Percentiles rank a stretch among this genome's conserved stretches.
phyloP scores from a whole-genome alignment of 2,797 vertebrate genomes.

The Chaetophractus vellerosus region DNA sequence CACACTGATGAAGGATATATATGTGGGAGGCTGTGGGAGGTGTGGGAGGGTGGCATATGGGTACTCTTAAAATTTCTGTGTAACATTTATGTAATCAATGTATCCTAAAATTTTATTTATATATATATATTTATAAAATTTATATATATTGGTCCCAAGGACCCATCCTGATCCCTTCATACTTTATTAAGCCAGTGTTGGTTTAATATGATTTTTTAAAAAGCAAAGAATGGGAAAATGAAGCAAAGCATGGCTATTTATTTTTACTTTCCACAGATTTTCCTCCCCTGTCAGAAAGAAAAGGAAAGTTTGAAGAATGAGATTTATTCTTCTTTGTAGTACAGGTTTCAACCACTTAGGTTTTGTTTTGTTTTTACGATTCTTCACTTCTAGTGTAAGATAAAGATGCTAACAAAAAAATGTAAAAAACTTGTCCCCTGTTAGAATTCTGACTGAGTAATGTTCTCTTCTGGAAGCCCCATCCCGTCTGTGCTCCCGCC shows the following conservation, averaged over 20 bases:
- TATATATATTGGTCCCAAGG: not conserved
- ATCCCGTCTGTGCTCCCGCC: not conserved
- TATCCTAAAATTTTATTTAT: too few relatives aligned
- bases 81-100: too few relatives aligned
- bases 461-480: not conserved
- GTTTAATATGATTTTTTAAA: conserved; percentile 2
- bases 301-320: conserved; percentile 4
- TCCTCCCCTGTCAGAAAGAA: not conserved
- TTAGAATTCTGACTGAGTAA: not conserved
- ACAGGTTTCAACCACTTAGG: not conserved
- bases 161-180: not conserved
- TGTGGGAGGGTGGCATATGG: too few relatives aligned
- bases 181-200: not conserved
- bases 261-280: not conserved
- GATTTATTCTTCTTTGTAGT: not conserved
- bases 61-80: too few relatives aligned
- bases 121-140: too few relatives aligned
- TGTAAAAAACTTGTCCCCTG: not conserved
- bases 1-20: too few relatives aligned
- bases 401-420: not conserved
- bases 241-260: conserved; percentile 12
- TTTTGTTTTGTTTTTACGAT: not conserved
- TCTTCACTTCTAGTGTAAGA: not conserved
- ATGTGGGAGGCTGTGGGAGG: too few relatives aligned
- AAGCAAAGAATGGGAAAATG: conserved; percentile 31